A percentile compares a stretch with the other conserved stretches of the same genome.
Evolutionary conservation across 2,113 vertebrate genomes (phyloP).

Genomic region (Ceyx melanurus): DNA sequence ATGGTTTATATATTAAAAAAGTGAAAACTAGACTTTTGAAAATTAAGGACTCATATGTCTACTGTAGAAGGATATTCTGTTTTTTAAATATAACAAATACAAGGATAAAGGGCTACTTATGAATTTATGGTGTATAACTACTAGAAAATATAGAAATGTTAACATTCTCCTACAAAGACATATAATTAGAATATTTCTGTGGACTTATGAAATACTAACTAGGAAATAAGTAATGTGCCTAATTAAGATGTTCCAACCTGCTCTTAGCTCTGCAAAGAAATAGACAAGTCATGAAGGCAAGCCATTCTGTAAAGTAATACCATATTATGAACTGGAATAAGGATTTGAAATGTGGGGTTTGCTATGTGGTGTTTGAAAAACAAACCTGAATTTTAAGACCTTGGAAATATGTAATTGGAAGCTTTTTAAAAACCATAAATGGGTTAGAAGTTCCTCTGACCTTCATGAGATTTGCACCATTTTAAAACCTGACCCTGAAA

Average conservation of each 20-base stretch:
- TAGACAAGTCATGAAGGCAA: not conserved
- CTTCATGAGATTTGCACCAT: rapidly evolving
- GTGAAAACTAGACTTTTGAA: not conserved
- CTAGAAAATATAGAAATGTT: not conserved
- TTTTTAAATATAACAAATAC: not conserved
- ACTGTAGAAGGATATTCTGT: not conserved
- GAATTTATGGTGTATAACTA: not conserved
- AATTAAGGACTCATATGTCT: not conserved
- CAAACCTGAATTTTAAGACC: not conserved
- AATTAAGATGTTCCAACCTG: not conserved
- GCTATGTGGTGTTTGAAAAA: not conserved
- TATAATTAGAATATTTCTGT: not conserved
- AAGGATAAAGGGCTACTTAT: not conserved
- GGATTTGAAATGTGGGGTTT: not conserved
- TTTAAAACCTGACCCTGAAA: not conserved
- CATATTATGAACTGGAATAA: not conserved
- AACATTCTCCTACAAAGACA: not conserved
- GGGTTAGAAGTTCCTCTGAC: not conserved
- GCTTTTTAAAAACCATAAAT: not conserved
- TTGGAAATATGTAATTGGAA: not conserved
- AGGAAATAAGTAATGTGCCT: not conserved
- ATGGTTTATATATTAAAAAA: not conserved
- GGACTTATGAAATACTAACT: not conserved
- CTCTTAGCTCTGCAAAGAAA: not conserved
- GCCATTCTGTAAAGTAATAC: not conserved